Percentiles rank a stretch among this genome's conserved stretches.
Conservation (phyloP, 2,113 vertebrate species). For the Ailuropoda melanoleuca region DNA sequence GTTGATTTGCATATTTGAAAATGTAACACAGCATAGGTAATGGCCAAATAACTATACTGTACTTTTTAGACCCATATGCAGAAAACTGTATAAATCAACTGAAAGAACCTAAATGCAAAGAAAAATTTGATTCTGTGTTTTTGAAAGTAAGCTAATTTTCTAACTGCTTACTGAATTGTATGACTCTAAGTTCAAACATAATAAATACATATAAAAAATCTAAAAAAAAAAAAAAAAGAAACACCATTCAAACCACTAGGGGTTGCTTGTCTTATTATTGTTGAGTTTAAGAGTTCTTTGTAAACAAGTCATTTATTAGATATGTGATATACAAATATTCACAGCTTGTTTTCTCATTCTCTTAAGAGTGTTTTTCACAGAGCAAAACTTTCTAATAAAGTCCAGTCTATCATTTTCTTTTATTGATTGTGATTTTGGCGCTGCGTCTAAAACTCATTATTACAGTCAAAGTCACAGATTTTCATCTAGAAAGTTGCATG, state of each 20-base stretch:
- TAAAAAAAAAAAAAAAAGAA: neutral
- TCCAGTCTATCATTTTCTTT: neutral
- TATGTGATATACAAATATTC: neutral
- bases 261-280: neutral
- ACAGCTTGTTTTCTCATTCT: neutral
- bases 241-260: neutral
- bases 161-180: neutral
- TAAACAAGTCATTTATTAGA: neutral
- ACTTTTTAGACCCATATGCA: neutral
- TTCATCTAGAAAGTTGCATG: neutral
- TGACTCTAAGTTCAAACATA: neutral
- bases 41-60: neutral
- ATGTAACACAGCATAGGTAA: neutral
- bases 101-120: neutral
- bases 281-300: neutral
- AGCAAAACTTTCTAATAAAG: neutral
- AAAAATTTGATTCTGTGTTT: neutral
- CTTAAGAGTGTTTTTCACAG: neutral
- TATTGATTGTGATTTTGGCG: neutral
- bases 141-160: constrained; percentile 36
- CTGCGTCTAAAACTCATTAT: neutral
- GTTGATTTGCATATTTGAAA: neutral
- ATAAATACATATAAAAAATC: neutral
- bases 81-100: constrained; percentile 1
- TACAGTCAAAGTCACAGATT: neutral